These are phyloP conservation scores for Lypha dubia DNA, from an alignment of 2,888 invertebrate species.

Conservation along the genomic window DNA sequence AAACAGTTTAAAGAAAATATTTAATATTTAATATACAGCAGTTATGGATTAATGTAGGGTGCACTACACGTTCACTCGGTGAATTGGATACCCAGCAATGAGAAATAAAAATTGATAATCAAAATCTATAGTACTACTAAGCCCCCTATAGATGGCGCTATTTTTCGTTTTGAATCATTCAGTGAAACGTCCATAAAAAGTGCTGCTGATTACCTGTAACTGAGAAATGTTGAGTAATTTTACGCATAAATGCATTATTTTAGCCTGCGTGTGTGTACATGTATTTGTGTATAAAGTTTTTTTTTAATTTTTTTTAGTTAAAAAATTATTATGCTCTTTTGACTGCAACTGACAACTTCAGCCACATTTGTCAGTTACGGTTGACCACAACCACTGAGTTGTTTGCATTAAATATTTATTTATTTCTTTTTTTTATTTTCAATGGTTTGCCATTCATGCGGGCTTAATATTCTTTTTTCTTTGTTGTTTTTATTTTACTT, in stretches of 20 bases:
- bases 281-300: not conserved
- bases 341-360: slow-evolving; percentile 75
- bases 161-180: not conserved
- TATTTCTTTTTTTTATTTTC: slow-evolving; percentile 49
- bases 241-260: not conserved
- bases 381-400: slow-evolving; percentile 73
- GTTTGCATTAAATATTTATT: slow-evolving; percentile 61
- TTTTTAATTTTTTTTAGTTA: slow-evolving; percentile 59
- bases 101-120: not conserved
- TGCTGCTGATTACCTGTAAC: not conserved
- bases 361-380: slow-evolving; percentile 76
- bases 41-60: not conserved
- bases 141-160: too few species aligned
- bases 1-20: not conserved
- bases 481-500: slow-evolving; percentile 8
- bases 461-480: slow-evolving; percentile 17
- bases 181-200: not conserved
- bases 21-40: not conserved
- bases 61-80: not conserved
- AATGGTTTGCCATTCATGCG: slow-evolving; percentile 52
- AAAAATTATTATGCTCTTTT: slow-evolving; percentile 73
- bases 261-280: not conserved
- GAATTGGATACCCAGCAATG: not conserved
- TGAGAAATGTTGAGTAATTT: slow-evolving; percentile 5
- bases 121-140: too few species aligned